These are phyloP conservation scores for Melospiza melodia DNA, from an alignment of 2,113 vertebrate genomes.

Conservation along the genomic window DNA sequence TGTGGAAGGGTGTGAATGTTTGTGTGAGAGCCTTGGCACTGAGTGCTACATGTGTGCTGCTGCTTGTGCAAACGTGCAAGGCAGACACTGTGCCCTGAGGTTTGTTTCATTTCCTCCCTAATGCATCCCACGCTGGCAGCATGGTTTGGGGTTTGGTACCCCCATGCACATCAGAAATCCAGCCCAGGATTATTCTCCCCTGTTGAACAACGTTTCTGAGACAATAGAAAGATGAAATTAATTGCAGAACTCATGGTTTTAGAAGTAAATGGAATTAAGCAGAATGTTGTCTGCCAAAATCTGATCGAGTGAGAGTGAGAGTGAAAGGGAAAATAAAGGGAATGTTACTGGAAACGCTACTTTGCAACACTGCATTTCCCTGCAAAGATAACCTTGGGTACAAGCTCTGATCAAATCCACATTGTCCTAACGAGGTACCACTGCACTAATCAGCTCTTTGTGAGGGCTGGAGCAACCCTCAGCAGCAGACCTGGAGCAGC, in stretches of 20 bases:
- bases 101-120: neutral
- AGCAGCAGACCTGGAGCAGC: neutral
- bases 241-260: conserved; percentile 54
- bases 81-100: neutral
- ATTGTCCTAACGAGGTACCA: neutral
- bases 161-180: neutral
- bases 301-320: conserved; percentile 40
- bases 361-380: neutral
- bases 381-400: neutral
- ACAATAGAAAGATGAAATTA: conserved; percentile 63
- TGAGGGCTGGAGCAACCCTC: neutral
- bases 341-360: neutral
- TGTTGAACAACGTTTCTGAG: conserved; percentile 61
- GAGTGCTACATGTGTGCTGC: neutral
- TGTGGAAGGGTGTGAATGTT: neutral
- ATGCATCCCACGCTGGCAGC: conserved; percentile 19
- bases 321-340: conserved; percentile 51
- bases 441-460: neutral
- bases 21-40: neutral
- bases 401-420: conserved; percentile 2
- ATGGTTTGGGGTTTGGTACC: neutral
- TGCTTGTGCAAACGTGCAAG: neutral
- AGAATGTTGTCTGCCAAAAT: conserved; percentile 38
- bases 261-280: conserved; percentile 37
- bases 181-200: conserved; percentile 38